phyloP scores from a whole-genome alignment of 2,113 vertebrate genomes.

The Syrrhaptes paradoxus region DNA sequence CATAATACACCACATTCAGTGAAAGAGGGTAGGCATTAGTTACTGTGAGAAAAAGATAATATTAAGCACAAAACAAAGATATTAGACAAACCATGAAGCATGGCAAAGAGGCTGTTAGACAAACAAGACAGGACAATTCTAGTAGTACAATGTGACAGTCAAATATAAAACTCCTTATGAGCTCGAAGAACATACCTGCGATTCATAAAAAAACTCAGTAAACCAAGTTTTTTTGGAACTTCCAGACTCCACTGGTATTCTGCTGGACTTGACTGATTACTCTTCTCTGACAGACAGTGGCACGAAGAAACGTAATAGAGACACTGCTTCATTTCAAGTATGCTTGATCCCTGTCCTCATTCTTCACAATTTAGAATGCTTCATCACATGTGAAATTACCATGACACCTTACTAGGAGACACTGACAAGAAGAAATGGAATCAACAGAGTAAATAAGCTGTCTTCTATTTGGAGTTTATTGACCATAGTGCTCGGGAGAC shows the following conservation, averaged over 20 bases:
- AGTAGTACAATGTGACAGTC: too few relatives aligned
- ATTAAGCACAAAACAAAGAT: neutral
- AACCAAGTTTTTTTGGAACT: neutral
- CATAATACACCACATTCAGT: neutral
- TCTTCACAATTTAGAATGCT: neutral
- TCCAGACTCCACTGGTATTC: neutral
- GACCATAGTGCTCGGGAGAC: neutral
- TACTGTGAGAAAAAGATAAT: neutral
- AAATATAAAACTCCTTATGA: neutral
- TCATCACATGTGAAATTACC: neutral
- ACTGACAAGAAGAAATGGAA: neutral
- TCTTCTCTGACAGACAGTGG: neutral
- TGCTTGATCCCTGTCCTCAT: neutral
- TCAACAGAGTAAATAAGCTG: neutral
- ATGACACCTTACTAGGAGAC: neutral
- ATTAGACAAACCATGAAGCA: neutral
- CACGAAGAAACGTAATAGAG: neutral
- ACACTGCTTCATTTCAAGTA: neutral
- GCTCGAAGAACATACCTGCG: fast-evolving
- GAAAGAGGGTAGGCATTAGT: neutral
- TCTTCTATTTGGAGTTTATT: neutral
- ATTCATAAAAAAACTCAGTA: neutral
- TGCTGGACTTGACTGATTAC: fast-evolving
- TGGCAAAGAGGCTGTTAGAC: neutral
- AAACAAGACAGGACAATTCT: neutral